A percentile compares a stretch with the other conserved stretches of the same genome.
These are phyloP conservation scores for Nycteola revayana DNA, from an alignment of 2,888 invertebrate genomes.

Conservation along the genomic window DNA sequence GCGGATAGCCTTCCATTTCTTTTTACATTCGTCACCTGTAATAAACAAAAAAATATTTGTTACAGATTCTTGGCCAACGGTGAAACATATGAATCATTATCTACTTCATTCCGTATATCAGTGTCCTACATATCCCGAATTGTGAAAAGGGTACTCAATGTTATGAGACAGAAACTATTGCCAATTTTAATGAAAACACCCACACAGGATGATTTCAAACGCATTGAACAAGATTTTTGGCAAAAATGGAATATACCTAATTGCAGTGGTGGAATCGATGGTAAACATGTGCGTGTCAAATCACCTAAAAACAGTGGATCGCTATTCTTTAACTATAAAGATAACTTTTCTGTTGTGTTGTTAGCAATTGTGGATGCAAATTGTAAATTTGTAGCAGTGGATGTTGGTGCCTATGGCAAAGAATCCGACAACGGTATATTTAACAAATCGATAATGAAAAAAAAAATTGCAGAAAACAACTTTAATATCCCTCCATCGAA, in stretches of 20 bases:
- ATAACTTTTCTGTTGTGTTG: constrained; percentile 10
- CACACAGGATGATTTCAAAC: constrained; percentile 9
- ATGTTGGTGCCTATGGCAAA: constrained; percentile 24
- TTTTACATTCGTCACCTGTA: constrained; percentile 12
- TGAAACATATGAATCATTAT: constrained; percentile 16
- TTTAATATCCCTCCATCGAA: constrained; percentile 20
- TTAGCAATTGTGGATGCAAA: constrained; percentile 34
- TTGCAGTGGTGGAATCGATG: constrained; percentile 26
- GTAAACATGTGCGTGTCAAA: constrained; percentile 30
- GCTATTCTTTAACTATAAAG: constrained; percentile 32
- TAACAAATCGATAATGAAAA: constrained; percentile 17
- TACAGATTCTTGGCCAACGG: constrained; percentile 10
- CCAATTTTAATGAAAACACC: constrained; percentile 12
- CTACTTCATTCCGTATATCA: constrained; percentile 18
- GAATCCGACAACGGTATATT: constrained; percentile 18
- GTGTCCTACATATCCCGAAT: constrained; percentile 19
- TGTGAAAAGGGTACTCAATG: constrained; percentile 9
- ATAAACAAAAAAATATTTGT: constrained; percentile 8
- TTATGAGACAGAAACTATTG: constrained; percentile 8
- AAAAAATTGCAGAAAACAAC: constrained; percentile 11
- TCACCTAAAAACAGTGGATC: constrained; percentile 21
- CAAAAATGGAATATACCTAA: constrained; percentile 21
- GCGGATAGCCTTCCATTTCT: constrained; percentile 13
- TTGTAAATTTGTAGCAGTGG: constrained; percentile 28
- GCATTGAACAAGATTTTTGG: constrained; percentile 10